These are phyloP conservation scores for Entelurus aequoreus DNA, from an alignment of 2,113 vertebrate species.

Conservation along the genomic window DNA sequence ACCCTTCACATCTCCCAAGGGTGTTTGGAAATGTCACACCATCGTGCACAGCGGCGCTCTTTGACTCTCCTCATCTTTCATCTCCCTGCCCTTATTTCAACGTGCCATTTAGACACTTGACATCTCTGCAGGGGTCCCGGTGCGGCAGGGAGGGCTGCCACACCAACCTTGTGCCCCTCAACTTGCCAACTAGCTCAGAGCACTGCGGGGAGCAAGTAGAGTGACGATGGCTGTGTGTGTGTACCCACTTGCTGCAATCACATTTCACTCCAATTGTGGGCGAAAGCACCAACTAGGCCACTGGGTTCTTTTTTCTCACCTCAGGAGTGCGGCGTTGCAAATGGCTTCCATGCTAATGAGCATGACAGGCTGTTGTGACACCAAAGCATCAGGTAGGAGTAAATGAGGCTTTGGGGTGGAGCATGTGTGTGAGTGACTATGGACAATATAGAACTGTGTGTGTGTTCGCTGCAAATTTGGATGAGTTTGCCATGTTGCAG, in stretches of 20 bases:
- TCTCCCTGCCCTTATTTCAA: constrained; percentile 55
- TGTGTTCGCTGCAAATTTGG: constrained; percentile 19
- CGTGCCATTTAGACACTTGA: constrained; percentile 68
- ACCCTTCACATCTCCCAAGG: constrained; percentile 39
- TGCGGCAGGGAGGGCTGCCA: constrained; percentile 52
- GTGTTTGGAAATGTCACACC: constrained; percentile 61
- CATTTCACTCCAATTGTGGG: constrained; percentile 31
- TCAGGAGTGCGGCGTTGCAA: constrained; percentile 56
- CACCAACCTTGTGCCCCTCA: constrained; percentile 45
- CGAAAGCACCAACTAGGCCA: constrained; percentile 35
- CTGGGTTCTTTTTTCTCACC: constrained; percentile 53
- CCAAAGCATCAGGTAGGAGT: constrained; percentile 72
- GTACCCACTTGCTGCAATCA: constrained; percentile 33
- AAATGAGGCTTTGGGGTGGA: constrained; percentile 69
- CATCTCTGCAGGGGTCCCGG: constrained; percentile 53
- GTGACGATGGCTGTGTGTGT: constrained; percentile 4
- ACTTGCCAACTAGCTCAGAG: constrained; percentile 39
- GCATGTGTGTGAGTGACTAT: constrained; percentile 43
- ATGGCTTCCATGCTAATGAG: constrained; percentile 73
- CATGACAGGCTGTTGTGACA: constrained; percentile 71
- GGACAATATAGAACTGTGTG: constrained; percentile 15
- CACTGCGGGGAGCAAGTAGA: constrained; percentile 25
- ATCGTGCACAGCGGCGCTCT: constrained; percentile 32
- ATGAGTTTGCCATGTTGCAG: constrained; percentile 40
- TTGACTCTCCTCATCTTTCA: constrained; percentile 57